Evolutionary conservation across 2,113 vertebrate genomes (phyloP).

Genomic region (Tiliqua scincoides): DNA sequence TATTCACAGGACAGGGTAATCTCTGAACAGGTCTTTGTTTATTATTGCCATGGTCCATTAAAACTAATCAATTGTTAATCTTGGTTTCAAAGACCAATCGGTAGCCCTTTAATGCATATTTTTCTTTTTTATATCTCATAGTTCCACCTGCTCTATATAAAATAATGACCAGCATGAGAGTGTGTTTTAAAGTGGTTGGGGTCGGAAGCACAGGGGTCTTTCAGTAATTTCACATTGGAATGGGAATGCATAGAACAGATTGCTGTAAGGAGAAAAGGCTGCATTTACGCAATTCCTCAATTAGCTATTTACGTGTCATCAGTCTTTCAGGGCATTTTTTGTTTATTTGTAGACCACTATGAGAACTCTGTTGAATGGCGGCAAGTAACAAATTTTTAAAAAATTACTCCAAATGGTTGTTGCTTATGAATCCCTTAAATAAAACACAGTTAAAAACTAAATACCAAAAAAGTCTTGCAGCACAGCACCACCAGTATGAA

Average conservation of each 20-base stretch:
- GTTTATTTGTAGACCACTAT: background rate
- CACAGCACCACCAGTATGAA: background rate
- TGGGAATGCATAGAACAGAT: slow-evolving; percentile 43
- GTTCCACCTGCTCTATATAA: slow-evolving; percentile 70
- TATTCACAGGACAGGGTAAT: slow-evolving; percentile 75
- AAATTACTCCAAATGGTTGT: background rate
- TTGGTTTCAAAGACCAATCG: slow-evolving; percentile 72
- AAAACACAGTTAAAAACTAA: background rate
- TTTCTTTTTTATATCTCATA: slow-evolving; percentile 76
- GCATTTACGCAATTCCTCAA: slow-evolving; percentile 33
- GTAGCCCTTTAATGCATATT: slow-evolving; percentile 72
- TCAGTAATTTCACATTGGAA: slow-evolving; percentile 39
- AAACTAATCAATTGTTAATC: slow-evolving; percentile 87
- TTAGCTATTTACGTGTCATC: background rate
- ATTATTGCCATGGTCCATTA: slow-evolving; percentile 80
- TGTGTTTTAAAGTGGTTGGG: slow-evolving; percentile 15
- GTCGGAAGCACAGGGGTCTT: background rate
- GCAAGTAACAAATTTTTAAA: no score
- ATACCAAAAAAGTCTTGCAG: background rate
- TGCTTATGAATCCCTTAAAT: background rate
- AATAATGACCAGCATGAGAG: slow-evolving; percentile 53
- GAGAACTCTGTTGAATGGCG: no score
- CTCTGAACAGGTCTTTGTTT: slow-evolving; percentile 73
- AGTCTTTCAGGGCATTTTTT: background rate
- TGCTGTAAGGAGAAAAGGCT: accelerated